Evolutionary conservation across 2,797 vertebrate species (phyloP), one percentile per base, ranked within the genome.

Genomic region (Hyperoplus immaculatus): DNA sequence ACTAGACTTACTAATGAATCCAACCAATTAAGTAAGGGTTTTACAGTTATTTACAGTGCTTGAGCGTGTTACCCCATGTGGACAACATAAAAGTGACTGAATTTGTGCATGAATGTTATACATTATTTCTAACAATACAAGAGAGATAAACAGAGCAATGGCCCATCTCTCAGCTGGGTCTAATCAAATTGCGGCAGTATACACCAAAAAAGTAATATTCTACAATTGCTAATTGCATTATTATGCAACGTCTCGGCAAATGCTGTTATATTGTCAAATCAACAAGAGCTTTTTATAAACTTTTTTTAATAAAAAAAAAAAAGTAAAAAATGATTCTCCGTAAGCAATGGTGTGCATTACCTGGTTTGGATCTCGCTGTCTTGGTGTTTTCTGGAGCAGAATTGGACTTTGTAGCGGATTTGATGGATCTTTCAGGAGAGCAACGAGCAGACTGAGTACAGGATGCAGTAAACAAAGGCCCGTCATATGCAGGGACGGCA

Each of bases 281-380:
- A 75, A 62, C 47, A 69, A 81, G 63, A 8, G 4, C 4, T 56
- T 66, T 77, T 18, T 29, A 29, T 29, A 1, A 62, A 54, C 50
- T 50, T 21, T 61, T 56, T 16, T 43, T 39, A 56, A 70, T 51
- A 49, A 21, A 62, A 45, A 18, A 2, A 39, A 29, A 29, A 29
- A 29, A 29, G 29, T 29, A 29, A 29, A 29, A 29, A 29, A 29
- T 29, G 0, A 29, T 29, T 63, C 53, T 54, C 9, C 62, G 38
- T 49, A 56, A 51, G 8, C 57, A 9, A 42, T 47, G 15, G 0
- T 50, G 1, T 50, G 50, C 1, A 78, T 93, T 93, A 96, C 96
- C 95, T 94, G 89, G 75, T 49, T 91, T 92, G 59, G 87, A 74
- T 90, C 89, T 87, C 69, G 41, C 9, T 16, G 59, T 39, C 66